These are phyloP conservation scores for Pyrgilauda ruficollis DNA, from an alignment of 2,113 vertebrate species.

Conservation along the genomic window DNA sequence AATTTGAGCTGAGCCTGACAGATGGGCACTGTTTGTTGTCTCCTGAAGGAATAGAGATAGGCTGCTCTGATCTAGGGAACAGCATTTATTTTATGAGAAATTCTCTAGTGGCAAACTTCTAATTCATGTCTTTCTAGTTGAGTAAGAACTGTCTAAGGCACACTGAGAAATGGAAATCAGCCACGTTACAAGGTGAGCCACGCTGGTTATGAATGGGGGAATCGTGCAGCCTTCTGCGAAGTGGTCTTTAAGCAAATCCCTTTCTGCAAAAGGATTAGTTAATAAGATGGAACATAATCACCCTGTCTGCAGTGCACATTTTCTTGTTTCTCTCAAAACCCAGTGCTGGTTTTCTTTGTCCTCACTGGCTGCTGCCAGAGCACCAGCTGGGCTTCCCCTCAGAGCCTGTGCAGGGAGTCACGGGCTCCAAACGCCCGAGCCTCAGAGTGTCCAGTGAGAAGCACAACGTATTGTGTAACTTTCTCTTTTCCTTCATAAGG, in stretches of 20 bases:
- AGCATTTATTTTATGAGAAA: not conserved
- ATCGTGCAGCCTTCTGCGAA: constrained; percentile 8
- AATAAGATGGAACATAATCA: constrained; percentile 54
- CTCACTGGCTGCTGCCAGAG: not conserved
- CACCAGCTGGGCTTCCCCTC: not conserved
- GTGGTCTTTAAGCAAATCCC: constrained; percentile 44
- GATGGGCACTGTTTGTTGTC: not conserved
- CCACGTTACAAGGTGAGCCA: not conserved
- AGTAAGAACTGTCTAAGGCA: not conserved
- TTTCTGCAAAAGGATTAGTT: constrained; percentile 54
- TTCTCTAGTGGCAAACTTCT: not conserved
- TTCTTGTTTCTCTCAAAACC: not conserved
- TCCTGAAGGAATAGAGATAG: not conserved
- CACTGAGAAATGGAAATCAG: not conserved
- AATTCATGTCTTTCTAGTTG: not conserved
- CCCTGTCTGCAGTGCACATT: not conserved
- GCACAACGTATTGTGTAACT: accelerated
- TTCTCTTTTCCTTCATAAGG: not conserved
- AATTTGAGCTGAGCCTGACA: not conserved
- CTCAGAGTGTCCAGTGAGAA: not conserved
- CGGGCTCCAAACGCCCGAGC: not conserved
- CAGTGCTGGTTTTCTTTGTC: not conserved
- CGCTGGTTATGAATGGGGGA: not conserved
- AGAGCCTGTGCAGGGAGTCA: not conserved
- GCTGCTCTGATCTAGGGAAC: not conserved